Percentiles rank a stretch among this genome's conserved stretches.
phyloP scores from a whole-genome alignment of 2,113 vertebrate genomes.

The Solea senegalensis region DNA sequence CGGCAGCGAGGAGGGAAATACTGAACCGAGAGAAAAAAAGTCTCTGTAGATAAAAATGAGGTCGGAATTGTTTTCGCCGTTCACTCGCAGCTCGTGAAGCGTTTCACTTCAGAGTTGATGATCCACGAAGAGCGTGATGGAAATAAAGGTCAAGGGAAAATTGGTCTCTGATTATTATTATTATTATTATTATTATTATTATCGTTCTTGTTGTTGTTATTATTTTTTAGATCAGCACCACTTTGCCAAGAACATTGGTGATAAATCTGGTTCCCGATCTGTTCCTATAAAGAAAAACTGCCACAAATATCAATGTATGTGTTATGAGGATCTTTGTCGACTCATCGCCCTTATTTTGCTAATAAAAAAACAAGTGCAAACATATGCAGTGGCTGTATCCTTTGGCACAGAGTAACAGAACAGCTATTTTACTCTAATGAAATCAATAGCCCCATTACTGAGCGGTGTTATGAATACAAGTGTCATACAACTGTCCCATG shows the following conservation, averaged over 20 bases:
- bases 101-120: background rate
- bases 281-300: constrained; percentile 69
- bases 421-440: background rate
- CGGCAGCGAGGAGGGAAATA: constrained; percentile 5
- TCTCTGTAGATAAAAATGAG: constrained; percentile 6
- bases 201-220: no score
- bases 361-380: constrained; percentile 85
- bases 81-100: no score
- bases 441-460: background rate
- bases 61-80: no score
- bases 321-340: constrained; percentile 80
- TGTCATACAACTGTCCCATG: background rate
- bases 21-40: constrained; percentile 14
- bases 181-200: no score
- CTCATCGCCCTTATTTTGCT: constrained; percentile 86
- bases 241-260: constrained; percentile 39
- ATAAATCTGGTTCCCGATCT: constrained; percentile 38
- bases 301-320: constrained; percentile 77
- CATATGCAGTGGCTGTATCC: background rate
- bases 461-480: background rate
- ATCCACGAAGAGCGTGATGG: background rate
- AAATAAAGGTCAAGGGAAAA: constrained; percentile 8
- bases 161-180: constrained; percentile 31
- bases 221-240: constrained; percentile 30
- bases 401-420: background rate